Conservation (phyloP, 2,888 invertebrate species). For the Drosophila affinis region DNA sequence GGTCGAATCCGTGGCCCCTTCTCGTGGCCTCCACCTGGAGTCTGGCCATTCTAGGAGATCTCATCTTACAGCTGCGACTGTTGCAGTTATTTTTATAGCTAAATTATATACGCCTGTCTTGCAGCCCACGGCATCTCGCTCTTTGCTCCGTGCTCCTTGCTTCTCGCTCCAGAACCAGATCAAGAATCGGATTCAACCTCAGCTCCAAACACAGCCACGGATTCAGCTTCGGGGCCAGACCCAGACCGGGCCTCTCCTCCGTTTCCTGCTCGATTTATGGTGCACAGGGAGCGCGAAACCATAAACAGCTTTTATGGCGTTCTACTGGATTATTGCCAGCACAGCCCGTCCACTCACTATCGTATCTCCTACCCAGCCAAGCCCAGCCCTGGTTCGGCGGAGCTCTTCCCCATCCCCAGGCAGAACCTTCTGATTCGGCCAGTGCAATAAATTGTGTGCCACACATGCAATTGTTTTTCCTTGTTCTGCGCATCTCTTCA, state of each 20-base stretch:
- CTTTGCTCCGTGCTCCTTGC: constrained; percentile 2
- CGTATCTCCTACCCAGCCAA: constrained; percentile 7
- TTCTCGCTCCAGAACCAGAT: constrained; percentile 17
- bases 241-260: constrained; percentile 42
- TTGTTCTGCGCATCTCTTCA: constrained; percentile 43
- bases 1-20: constrained; percentile 27
- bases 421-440: constrained; percentile 65
- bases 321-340: constrained; percentile 81
- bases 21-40: constrained; percentile 14
- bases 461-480: constrained; percentile 67
- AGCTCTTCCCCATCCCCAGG: constrained; percentile 29
- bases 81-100: constrained; percentile 83
- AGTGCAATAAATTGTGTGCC: constrained; percentile 67
- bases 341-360: constrained; percentile 1
- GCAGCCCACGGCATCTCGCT: constrained; percentile 34
- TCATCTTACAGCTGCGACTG: constrained; percentile 70
- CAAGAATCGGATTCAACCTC: constrained; percentile 33
- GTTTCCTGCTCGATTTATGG: constrained; percentile 77
- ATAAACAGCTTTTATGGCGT: constrained; percentile 83
- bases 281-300: constrained; percentile 82
- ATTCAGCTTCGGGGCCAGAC: neutral
- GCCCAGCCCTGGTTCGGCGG: constrained; percentile 31
- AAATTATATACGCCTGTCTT: constrained; percentile 80
- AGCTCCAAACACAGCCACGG: constrained; percentile 3
- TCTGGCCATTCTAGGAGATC: constrained; percentile 60